phyloP scores from a whole-genome alignment of 2,797 vertebrate species.

The Myiotriccus ornatus region DNA sequence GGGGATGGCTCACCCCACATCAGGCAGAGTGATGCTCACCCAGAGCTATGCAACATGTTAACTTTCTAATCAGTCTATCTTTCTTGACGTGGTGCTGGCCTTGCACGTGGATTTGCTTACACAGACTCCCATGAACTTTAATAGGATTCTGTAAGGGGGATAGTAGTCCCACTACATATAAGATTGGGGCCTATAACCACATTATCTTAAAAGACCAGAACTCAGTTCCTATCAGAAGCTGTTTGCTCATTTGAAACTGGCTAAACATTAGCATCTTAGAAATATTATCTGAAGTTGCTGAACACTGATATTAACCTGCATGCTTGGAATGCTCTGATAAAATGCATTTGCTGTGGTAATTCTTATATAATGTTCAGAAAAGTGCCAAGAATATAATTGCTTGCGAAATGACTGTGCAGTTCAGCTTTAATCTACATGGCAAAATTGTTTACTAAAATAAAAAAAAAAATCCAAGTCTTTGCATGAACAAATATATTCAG shows the following conservation, averaged over 20 bases:
- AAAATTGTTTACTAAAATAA: constrained; percentile 52
- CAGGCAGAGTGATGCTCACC: background rate
- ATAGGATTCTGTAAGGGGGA: background rate
- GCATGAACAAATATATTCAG: constrained; percentile 62
- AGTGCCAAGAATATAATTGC: constrained; percentile 70
- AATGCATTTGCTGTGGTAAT: constrained; percentile 61
- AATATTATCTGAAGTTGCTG: constrained; percentile 62
- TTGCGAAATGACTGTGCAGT: constrained; percentile 59
- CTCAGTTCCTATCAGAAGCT: constrained; percentile 12
- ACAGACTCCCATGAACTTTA: background rate
- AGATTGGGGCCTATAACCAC: background rate
- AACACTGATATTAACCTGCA: constrained; percentile 57
- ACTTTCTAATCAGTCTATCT: background rate
- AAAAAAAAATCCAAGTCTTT: background rate
- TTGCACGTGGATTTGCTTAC: background rate
- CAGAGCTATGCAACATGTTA: background rate
- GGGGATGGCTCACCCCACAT: background rate
- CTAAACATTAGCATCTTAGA: constrained; percentile 67
- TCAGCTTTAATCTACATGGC: constrained; percentile 67
- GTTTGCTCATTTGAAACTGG: constrained; percentile 32
- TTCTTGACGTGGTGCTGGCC: background rate
- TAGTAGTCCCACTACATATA: background rate
- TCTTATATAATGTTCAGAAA: constrained; percentile 61
- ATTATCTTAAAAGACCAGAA: constrained; percentile 52
- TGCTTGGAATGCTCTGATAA: constrained; percentile 59